Evolutionary conservation across 2,888 invertebrate genomes (phyloP).

Genomic region (Minunthozetes semirufus): DNA sequence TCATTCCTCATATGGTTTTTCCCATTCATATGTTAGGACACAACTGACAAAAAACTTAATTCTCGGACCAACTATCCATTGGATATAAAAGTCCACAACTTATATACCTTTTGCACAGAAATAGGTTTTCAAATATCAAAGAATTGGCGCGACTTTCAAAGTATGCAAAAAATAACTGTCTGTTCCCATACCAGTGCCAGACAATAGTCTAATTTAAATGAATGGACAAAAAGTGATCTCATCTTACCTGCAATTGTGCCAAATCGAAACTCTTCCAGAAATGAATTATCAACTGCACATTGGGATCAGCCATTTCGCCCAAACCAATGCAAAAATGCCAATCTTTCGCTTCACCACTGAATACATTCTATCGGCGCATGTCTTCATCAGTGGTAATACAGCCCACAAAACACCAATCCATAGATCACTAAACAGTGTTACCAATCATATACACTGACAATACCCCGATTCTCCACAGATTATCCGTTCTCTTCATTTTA

Average conservation of each 20-base stretch:
- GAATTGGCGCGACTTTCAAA: slow-evolving; percentile 13
- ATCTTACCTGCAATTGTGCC: slow-evolving; percentile 50
- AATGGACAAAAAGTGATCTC: not conserved
- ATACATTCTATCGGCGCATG: slow-evolving; percentile 12
- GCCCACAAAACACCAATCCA: not conserved
- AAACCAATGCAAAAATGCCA: slow-evolving; percentile 40
- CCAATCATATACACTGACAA: not conserved
- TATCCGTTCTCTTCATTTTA: no score
- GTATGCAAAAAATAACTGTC: not conserved
- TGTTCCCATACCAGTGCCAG: not conserved
- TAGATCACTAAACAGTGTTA: not conserved
- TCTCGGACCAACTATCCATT: no score
- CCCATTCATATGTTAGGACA: no score
- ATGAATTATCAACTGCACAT: slow-evolving; percentile 51
- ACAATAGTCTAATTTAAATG: not conserved
- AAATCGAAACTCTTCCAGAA: slow-evolving; percentile 52
- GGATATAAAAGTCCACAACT: not conserved
- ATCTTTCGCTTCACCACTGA: slow-evolving; percentile 21
- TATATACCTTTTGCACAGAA: not conserved
- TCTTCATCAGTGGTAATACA: not conserved
- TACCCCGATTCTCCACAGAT: not conserved
- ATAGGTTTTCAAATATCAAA: not conserved
- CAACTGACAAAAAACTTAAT: no score
- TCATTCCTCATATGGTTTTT: no score
- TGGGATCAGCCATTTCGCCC: slow-evolving; percentile 51